Base-by-base conservation (phyloP, 37 sponge, comb jelly and placozoan species). In the Petrosia ficiformis region DNA sequence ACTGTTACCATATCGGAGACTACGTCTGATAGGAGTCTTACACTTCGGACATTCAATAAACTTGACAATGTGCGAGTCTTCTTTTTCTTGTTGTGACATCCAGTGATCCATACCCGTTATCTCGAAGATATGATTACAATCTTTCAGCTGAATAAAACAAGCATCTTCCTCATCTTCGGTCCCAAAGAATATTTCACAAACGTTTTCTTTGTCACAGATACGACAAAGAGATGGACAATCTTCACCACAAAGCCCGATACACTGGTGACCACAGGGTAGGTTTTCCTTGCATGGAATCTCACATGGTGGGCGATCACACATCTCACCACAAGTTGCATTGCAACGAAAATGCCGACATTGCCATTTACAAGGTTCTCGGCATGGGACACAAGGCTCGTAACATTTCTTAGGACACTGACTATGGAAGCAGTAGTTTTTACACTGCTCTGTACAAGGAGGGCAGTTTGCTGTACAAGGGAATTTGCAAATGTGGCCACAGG, bases 221-320 rank as follows among this genome's bases (percentile, higher is more conserved):
- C 85, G 68, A 56, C 95, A 95, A 39, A 75, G 68, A 0, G 44
- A 73, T 0, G 95, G 95, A 42, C 95, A 95, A 31, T 59, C 42
- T 65, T 95, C 95, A 37, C 95, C 95, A 88, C 95, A 95, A 4
- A 95, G 80, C 0, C 95, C 95, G 81, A 95, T 87, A 54, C 95
- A 95, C 2, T 57, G 82, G 40, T 95, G 95, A 10, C 76, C 72
- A 84, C 95, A 95, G 39, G 42, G 65, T 41, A 90, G 40, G 14
- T 29, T 8, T 66, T 84, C 67, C 22, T 1, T 32, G 39, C 92
- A 92, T 0, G 80, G 72, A 26, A 38, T 32, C 30, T 91, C 31
- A 77, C 95, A 95, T 35, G 56, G 75, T 30, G 82, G 91, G 31
- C 95, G 84, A 43, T 90, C 52, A 61, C 95, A 94, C 19, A 40